phyloP scores from a whole-genome alignment of 2,888 invertebrate species.

The Fragum whitleyi region DNA sequence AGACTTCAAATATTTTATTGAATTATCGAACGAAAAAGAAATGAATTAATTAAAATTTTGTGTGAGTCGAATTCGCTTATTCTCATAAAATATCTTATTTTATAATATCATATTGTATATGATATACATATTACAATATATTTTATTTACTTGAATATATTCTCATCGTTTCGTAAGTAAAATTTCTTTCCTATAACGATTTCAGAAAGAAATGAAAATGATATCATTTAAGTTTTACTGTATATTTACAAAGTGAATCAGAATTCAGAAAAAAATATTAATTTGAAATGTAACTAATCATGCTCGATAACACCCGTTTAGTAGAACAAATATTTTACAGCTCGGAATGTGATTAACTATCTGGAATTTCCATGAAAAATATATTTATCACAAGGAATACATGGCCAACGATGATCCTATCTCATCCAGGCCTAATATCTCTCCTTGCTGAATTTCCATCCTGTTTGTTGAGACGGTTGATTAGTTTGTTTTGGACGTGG shows the following conservation, averaged over 20 bases:
- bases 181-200: too few species aligned
- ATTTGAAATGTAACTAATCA: slow-evolving; percentile 21
- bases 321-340: slow-evolving; percentile 25
- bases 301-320: slow-evolving; percentile 19
- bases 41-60: too few species aligned
- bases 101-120: too few species aligned
- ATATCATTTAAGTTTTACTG: too few species aligned
- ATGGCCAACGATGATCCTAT: slow-evolving; percentile 10
- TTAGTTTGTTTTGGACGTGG: neutral
- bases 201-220: too few species aligned
- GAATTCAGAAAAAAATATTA: neutral
- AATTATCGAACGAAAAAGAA: too few species aligned
- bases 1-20: too few species aligned
- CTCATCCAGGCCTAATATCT: neutral
- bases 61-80: too few species aligned
- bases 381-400: slow-evolving; percentile 11
- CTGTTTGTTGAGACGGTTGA: neutral
- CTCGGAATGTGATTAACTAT: slow-evolving; percentile 15
- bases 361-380: slow-evolving; percentile 20
- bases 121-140: too few species aligned
- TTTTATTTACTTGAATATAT: too few species aligned
- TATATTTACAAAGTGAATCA: slow-evolving; percentile 13
- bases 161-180: too few species aligned
- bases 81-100: too few species aligned
- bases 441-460: neutral